Base-by-base conservation (phyloP, 2,888 invertebrate species). In the Dyspetes luteomarginatus region DNA sequence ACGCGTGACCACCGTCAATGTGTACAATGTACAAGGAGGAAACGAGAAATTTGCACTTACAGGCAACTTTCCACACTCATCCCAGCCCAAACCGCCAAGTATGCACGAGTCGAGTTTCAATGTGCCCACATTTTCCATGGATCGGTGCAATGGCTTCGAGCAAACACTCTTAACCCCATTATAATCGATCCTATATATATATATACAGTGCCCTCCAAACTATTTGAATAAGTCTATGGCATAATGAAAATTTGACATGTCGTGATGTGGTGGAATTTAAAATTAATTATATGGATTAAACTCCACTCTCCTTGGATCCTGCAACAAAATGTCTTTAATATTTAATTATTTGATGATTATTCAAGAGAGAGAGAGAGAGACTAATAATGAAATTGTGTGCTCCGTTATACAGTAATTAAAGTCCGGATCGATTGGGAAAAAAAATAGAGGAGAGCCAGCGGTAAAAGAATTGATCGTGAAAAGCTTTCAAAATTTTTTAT, bases 111-210 rank as follows among this genome's bases (percentile, higher is more conserved):
- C 64, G 56, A 62, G 56, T 56, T 48, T 56, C 71, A 65, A 71
- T 64, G 48, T 15, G 26, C n/a, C 43, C 52, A 52, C 65, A 64
- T 17, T n/a, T 55, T 69, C 22, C 24, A 30, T 56, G 65, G n/a
- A 58, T 50, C 58, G 24, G 26, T 56, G 64, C 28, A 50, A 50
- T 56, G 43, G 12, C 55, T 12, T 30, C 41, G 36, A n/a, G 9
- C 41, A 12, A 9, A 7, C 45, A 36, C 75, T 73, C 80, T 81
- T 81, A 68, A 81, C 72, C 76, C 62, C 72, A 41, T 80, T 80
- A 69, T n/a, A n/a, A n/a, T 12, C 19, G 3, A 9, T 55, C 43
- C 52, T 68, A n/a, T n/a, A n/a, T n/a, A n/a, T n/a, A n/a, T n/a
- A n/a, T n/a, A n/a, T n/a, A n/a, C n/a, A n/a, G n/a, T n/a, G n/a